Conservation (phyloP, 2,113 vertebrate species). For the Coreoperca whiteheadi region DNA sequence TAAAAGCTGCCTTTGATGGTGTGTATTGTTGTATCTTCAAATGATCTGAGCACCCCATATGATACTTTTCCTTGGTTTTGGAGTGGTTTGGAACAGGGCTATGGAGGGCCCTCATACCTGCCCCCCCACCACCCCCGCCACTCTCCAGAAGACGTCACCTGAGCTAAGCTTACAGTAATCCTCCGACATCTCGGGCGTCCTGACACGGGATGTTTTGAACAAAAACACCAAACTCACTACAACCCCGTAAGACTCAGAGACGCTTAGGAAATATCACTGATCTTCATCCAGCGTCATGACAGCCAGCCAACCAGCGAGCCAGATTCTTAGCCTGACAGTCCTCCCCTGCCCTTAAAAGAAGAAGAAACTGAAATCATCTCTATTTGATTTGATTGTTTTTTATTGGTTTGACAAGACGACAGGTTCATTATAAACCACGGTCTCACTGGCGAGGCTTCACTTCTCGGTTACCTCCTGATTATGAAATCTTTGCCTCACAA, state of each 20-base stretch:
- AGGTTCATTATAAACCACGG: conserved; percentile 18
- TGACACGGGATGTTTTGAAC: conserved; percentile 81
- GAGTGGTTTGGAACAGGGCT: conserved; percentile 65
- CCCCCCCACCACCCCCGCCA: background rate
- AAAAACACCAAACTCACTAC: conserved; percentile 81
- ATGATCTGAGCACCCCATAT: conserved; percentile 70
- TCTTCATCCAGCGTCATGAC: conserved; percentile 61
- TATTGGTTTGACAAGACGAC: conserved; percentile 14
- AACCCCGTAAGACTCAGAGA: conserved; percentile 67
- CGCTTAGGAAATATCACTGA: conserved; percentile 70
- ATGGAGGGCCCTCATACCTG: conserved; percentile 82
- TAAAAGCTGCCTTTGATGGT: conserved; percentile 74
- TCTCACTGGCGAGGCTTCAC: background rate
- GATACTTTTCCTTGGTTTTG: conserved; percentile 73
- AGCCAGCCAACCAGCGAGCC: conserved; percentile 42
- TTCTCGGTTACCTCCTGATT: background rate
- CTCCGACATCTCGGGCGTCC: conserved; percentile 71
- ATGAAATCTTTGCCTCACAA: background rate
- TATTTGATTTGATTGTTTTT: background rate
- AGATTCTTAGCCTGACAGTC: conserved; percentile 30
- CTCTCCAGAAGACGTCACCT: conserved; percentile 69
- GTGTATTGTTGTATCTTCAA: conserved; percentile 60
- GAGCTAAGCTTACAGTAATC: conserved; percentile 83
- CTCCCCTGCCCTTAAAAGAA: background rate
- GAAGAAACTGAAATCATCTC: conserved; percentile 14